Conservation (phyloP, 23 tunicate genomes). For the Halocynthia aurantium region DNA sequence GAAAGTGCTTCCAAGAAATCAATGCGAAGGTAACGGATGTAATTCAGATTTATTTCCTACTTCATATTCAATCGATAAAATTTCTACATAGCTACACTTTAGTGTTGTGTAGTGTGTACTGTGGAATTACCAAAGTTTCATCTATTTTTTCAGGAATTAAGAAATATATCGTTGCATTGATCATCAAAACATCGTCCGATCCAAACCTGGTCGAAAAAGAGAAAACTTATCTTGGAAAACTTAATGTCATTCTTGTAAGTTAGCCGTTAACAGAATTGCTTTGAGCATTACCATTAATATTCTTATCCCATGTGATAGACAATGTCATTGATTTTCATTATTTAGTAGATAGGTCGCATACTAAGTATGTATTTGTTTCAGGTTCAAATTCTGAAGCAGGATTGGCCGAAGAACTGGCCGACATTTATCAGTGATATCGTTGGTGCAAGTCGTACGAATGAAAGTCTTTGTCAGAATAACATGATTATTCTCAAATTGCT, state of each 20-base stretch:
- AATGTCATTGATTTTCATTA: no score
- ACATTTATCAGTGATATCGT: slow-evolving; percentile 96
- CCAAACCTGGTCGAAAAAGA: slow-evolving; percentile 81
- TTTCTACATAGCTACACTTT: neutral
- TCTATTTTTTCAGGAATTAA: slow-evolving; percentile 67
- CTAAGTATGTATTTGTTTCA: neutral
- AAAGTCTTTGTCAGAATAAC: slow-evolving; percentile 93
- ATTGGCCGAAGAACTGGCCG: slow-evolving; percentile 99
- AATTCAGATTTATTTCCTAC: neutral
- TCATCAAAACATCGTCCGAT: slow-evolving; percentile 86
- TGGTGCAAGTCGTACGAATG: slow-evolving; percentile 92
- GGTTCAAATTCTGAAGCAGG: slow-evolving; percentile 94
- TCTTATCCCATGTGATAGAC: no score
- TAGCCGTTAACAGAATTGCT: no score
- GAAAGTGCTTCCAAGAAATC: slow-evolving; percentile 97
- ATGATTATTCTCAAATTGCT: slow-evolving; percentile 92
- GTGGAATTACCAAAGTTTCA: neutral
- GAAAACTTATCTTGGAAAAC: slow-evolving; percentile 85
- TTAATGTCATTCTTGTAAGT: slow-evolving; percentile 93
- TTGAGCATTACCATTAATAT: no score
- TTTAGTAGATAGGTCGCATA: neutral
- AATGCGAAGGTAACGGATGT: slow-evolving; percentile 85
- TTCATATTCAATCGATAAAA: neutral
- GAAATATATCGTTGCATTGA: slow-evolving; percentile 86
- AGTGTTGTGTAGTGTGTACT: neutral